Evolutionary conservation across 2,888 invertebrate species (phyloP), one percentile per base, ranked within the genome.

Genomic region (Caenorhabditis sp.): DNA sequence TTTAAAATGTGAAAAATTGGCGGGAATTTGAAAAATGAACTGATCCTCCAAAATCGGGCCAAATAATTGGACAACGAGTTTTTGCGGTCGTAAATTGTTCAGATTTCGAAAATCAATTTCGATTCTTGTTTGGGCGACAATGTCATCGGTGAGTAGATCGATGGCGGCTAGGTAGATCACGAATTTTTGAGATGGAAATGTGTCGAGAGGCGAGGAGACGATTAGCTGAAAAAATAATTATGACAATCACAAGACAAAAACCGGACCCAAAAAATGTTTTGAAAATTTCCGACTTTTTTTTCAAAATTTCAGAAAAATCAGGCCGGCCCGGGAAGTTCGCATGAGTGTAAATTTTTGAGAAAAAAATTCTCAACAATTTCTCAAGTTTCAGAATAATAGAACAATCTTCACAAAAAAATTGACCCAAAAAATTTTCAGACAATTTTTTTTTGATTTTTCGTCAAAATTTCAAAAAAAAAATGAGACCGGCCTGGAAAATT

Each of bases 1-100:
- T 27, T 68, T 65, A 58, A 68, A 73, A 1, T 62, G 59, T 8
- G 68, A 62, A n/a, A 65, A 60, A 24, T 66, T 61, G 1, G 64
- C 53, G 21, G 43, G 17, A n/a, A 71, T 26, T 14, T 66, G 59
- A 51, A 59, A 71, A 60, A 71, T 60, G 12, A 23, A 23, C 0
- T 49, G 36, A 37, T 63, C 36, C 6, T 24, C 59, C 19, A 49
- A 43, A 60, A 71, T 62, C 8, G 65, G 55, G 10, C 10, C 54
- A 17, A 19, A 19, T 37, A 59, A 66, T 54, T 3, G 21, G 27
- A n/a, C 50, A 62, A 24, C 51, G 54, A 49, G 50, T 58, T 43
- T 62, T 62, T n/a, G 37, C 54, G 1, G 66, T 59, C 17, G 24
- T 50, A 26, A 26, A 4, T 10, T 23, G 26, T 55, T 24, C 10